Evolutionary conservation across 1,140 invertebrate genomes (phyloP), one percentile per base, ranked within the genome.

Genomic region (Macrobrachium rosenbergii): DNA sequence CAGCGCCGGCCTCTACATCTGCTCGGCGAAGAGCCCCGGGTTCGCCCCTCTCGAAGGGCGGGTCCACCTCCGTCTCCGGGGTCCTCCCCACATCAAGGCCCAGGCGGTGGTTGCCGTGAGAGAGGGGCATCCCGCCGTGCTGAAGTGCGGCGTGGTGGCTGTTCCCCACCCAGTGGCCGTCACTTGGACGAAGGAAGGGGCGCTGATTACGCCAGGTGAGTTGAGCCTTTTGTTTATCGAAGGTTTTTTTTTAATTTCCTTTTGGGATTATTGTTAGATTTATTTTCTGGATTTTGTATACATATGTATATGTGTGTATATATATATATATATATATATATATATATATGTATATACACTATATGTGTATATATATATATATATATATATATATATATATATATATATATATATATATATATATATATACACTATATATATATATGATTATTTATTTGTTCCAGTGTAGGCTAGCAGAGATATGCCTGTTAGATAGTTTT

Each of bases 91-190:
- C 14, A 90, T 90, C 67, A 88, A 83, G 60, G 81, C 89, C 0
- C 73, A 82, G 52, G 72, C 79, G n/a, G 83, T 86, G 23, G 67
- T 88, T 43, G 82, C 80, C 7, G 87, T 84, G 19, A 72, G 80
- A 7, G 80, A 87, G 64, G 89, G 89, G 12, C 28, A 88, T 62
- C 14, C 67, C 19, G 89, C 89, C 28, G 87, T 85, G 64, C 82
- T 90, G 63, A 43, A 72, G 17, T 90, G 89, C 60, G 79, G 81
- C 17, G 89, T 87, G 7, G 80, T 79, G 45, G 83, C 89, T 2
- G 89, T 90, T 16, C 89, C 89, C 5, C 89, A 90, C 28, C 89
- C 89, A 0, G 83, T 90, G 0, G 72, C 87, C 19, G 75, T 88
- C 23, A 87, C 87, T 0, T 90, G 89, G 89, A 83, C 80, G 43